Evolutionary conservation across 2,888 invertebrate species (phyloP), one percentile per base, ranked within the genome.

Genomic region (Entomobrya proxima): DNA sequence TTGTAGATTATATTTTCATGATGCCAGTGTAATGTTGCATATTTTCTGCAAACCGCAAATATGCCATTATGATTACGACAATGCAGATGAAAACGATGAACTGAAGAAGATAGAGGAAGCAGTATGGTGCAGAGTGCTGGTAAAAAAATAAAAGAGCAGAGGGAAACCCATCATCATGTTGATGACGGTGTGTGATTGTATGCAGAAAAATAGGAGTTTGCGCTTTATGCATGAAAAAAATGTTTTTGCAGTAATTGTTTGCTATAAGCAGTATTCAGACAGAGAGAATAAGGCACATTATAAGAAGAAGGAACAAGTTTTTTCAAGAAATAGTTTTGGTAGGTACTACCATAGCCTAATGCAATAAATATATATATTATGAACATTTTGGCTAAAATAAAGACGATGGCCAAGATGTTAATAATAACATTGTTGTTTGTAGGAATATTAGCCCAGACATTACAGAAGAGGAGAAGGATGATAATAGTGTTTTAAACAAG

Each of bases 221-320:
- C n/a, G n/a, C n/a, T n/a, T n/a, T 67, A 40, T 67, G n/a, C 5
- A 18, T 61, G 61, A 2, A 2, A 11, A 35, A 35, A 40, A 40
- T 40, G 40, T 67, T 40, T 11, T 50, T n/a, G n/a, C 5, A 13
- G 64, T 37, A 67, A 67, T 67, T 40, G 40, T 24, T 64, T 35
- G 18, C 18, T 64, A 35, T 47, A 18, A 35, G 21, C 15, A 32
- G 24, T 35, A 64, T 3, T 1, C 15, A 30, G 30, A 18, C 35
- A 61, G 11, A 11, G 64, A 67, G 21, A 67, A 37, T 3, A 32
- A 32, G 40, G 13, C n/a, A n/a, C 2, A n/a, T n/a, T 21, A 47
- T n/a, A 47, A 30, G 47, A 69, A 44, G 24, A 72, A 72, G 72
- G 72, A 72, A 72, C 72, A 44, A 69, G 69, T 69, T 69, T 40